These are phyloP conservation scores for Microplitis manilae DNA, from an alignment of 2,888 invertebrate genomes.

Conservation along the genomic window DNA sequence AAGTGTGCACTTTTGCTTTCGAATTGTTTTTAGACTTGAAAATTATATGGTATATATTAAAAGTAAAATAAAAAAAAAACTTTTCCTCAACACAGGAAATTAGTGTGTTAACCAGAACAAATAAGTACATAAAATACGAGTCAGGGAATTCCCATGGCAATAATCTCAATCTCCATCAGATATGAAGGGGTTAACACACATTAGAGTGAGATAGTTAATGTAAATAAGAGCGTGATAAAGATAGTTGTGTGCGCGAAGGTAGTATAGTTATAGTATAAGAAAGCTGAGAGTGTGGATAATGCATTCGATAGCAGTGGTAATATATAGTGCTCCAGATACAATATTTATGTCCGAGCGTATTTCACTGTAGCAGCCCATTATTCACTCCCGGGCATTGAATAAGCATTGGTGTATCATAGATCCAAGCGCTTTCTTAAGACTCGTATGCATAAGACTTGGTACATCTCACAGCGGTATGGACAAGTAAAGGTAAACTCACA, in stretches of 20 bases:
- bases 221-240: slow-evolving; percentile 32
- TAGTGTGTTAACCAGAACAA: slow-evolving; percentile 38
- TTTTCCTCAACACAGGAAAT: neutral
- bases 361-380: slow-evolving; percentile 70
- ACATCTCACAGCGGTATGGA: slow-evolving; percentile 9
- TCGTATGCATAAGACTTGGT: slow-evolving; percentile 16
- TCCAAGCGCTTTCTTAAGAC: slow-evolving; percentile 57
- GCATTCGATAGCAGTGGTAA: slow-evolving; percentile 67
- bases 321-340: slow-evolving; percentile 70
- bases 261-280: slow-evolving; percentile 33
- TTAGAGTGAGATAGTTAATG: neutral
- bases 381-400: slow-evolving; percentile 70
- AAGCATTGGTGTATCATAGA: slow-evolving; percentile 68
- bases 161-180: slow-evolving; percentile 63
- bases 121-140: slow-evolving; percentile 47
- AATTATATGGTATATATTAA: neutral
- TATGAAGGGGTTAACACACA: slow-evolving; percentile 49
- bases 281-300: slow-evolving; percentile 60
- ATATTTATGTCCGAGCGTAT: slow-evolving; percentile 70
- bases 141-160: slow-evolving; percentile 65
- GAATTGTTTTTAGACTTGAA: too few species aligned
- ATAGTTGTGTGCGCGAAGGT: slow-evolving; percentile 10
- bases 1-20: too few species aligned
- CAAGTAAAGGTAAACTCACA: neutral
- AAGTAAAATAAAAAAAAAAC: slow-evolving; percentile 13